Evolutionary conservation across 2,888 invertebrate species (phyloP).

Genomic region (Lasius platythorax): DNA sequence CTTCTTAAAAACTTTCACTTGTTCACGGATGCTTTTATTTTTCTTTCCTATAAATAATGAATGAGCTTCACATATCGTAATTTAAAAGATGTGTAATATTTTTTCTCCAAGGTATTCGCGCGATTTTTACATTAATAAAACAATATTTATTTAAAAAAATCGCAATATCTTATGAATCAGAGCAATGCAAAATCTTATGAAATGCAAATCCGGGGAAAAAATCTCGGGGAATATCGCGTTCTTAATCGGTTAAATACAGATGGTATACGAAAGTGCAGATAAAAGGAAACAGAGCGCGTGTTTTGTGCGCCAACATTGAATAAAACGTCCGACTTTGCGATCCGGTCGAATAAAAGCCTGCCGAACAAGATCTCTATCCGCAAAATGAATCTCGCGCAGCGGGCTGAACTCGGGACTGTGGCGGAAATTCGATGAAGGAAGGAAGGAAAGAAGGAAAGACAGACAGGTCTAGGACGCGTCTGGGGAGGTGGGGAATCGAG

Average conservation of each 20-base stretch:
- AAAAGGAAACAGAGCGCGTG: constrained; percentile 28
- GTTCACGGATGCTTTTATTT: neutral
- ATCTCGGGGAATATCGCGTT: neutral
- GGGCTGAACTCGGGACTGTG: constrained; percentile 13
- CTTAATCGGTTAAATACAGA: neutral
- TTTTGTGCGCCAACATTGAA: constrained; percentile 30
- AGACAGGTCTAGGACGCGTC: constrained; percentile 26
- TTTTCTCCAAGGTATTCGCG: neutral
- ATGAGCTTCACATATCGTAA: neutral
- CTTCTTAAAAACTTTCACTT: neutral
- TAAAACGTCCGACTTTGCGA: constrained; percentile 44
- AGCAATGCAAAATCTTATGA: neutral
- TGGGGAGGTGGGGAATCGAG: constrained; percentile 43
- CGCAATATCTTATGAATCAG: neutral
- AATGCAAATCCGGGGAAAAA: neutral
- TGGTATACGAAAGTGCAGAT: neutral
- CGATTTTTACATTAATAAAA: neutral
- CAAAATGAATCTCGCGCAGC: constrained; percentile 59
- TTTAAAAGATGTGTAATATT: neutral
- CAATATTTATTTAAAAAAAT: neutral
- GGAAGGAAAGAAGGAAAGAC: constrained; percentile 26
- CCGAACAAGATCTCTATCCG: constrained; percentile 32
- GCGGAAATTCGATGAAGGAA: constrained; percentile 51
- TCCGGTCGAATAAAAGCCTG: constrained; percentile 39
- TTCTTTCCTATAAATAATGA: neutral